Base-by-base conservation (phyloP, 2,888 invertebrate species). In the Adineta ricciae region DNA sequence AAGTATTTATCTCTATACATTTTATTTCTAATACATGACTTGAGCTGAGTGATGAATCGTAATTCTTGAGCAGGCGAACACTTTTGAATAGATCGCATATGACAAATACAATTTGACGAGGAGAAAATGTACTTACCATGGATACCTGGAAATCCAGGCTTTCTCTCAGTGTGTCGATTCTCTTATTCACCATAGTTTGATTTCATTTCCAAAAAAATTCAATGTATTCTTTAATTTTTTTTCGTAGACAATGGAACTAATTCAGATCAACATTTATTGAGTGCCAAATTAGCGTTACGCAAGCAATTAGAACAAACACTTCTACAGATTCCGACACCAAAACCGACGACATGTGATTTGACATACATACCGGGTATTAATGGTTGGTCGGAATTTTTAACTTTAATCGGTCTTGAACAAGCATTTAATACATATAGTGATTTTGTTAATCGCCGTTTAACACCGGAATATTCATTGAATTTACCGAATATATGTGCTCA, bases 401-500 rank as follows among this genome's bases (percentile, higher is more conserved):
- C 78, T 24, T 11, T 78, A 14, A 41, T 78, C 14, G 78, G 78
- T 41, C 38, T 78, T 78, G 78, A 78, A 78, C 78, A 78, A 78
- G 78, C 78, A 24, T 41, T 41, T 78, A 38, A 78, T 38, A 41
- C 78, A 5, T 78, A 41, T 78, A 41, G 11, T 9, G 78, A 78
- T 78, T 24, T 38, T 41, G 0, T 78, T n/a, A 24, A 41, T 78
- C 78, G 78, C 41, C 78, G 78, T 78, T 41, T 41, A 19, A 3
- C n/a, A 78, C n/a, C 41, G 2, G 38, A 78, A 38, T 2, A 24
- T 41, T 78, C 78, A n/a, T 36, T 78, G 19, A 41, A 4, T 24
- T 5, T 14, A 78, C 97, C 97, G 72, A 97, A 97, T 89, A 93
- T 94, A 87, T 99, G 99, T 92, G 95, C 95, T 87, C 98, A 99